Percentiles rank a stretch among this genome's conserved stretches.
phyloP scores from a whole-genome alignment of 2,797 vertebrate genomes.

The Anabas testudineus region DNA sequence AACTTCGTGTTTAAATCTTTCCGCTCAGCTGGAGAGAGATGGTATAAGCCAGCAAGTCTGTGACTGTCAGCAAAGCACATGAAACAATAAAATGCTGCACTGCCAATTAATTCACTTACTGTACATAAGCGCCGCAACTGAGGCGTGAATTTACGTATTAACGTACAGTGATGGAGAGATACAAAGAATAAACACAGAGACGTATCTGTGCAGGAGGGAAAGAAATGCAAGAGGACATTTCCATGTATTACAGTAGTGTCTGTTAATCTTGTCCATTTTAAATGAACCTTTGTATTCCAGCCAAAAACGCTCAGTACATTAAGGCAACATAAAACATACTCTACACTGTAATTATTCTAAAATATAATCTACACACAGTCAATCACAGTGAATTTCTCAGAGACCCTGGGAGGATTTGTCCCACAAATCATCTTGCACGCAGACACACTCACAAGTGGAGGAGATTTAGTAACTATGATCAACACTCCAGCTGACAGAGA shows the following conservation, averaged over 20 bases:
- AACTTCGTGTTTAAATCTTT: constrained; percentile 39
- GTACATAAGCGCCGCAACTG: constrained; percentile 66
- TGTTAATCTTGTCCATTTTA: constrained; percentile 18
- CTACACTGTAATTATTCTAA: constrained; percentile 38
- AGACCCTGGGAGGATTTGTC: constrained; percentile 37
- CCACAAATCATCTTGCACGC: constrained; percentile 51
- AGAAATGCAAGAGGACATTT: neutral
- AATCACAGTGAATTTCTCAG: constrained; percentile 38
- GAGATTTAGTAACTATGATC: constrained; percentile 59
- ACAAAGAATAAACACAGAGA: constrained; percentile 26
- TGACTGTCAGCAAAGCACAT: constrained; percentile 57
- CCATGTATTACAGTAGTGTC: constrained; percentile 11
- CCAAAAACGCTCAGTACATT: constrained; percentile 24
- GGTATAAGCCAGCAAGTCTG: constrained; percentile 58
- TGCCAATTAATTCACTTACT: constrained; percentile 61
- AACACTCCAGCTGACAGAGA: constrained; percentile 42
- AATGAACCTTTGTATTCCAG: constrained; percentile 28
- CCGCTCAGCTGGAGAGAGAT: constrained; percentile 42
- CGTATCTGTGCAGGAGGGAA: constrained; percentile 7
- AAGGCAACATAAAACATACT: constrained; percentile 31
- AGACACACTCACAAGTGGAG: constrained; percentile 25
- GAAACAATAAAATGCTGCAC: constrained; percentile 68
- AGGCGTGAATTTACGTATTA: constrained; percentile 47
- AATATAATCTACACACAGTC: constrained; percentile 19
- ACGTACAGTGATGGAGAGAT: constrained; percentile 38